Evolutionary conservation across 2,797 vertebrate genomes (phyloP).

Genomic region (Clarias laeviceps): DNA sequence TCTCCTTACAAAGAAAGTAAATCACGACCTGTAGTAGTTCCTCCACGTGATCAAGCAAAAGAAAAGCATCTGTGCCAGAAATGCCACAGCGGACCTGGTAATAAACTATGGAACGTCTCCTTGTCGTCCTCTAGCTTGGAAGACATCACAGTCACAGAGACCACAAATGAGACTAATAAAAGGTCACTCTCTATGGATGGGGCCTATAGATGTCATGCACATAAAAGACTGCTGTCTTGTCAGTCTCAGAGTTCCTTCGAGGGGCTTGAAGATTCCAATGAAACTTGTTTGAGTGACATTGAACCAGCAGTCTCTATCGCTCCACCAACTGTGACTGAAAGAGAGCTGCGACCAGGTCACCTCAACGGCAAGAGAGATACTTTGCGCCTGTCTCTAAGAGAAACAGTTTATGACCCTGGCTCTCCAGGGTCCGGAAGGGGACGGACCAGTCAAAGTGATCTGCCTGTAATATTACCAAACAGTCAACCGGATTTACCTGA

Average conservation of each 20-base stretch:
- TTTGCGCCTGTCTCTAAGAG: slow-evolving; percentile 87
- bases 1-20: slow-evolving; percentile 87
- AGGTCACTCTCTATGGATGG: slow-evolving; percentile 67
- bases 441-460: slow-evolving; percentile 77
- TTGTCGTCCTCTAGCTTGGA: slow-evolving; percentile 79
- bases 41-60: slow-evolving; percentile 59
- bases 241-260: slow-evolving; percentile 85
- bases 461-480: slow-evolving; percentile 89
- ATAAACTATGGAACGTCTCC: slow-evolving; percentile 71
- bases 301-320: slow-evolving; percentile 74
- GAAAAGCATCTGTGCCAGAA: slow-evolving; percentile 73
- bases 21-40: slow-evolving; percentile 54
- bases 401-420: slow-evolving; percentile 85
- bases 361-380: slow-evolving; percentile 91
- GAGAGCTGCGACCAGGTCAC: slow-evolving; percentile 80
- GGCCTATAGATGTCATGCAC: slow-evolving; percentile 51
- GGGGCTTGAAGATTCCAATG: slow-evolving; percentile 88
- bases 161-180: slow-evolving; percentile 67
- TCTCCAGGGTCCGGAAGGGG: slow-evolving; percentile 76
- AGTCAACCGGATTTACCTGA: slow-evolving; percentile 95
- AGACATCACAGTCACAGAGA: slow-evolving; percentile 74
- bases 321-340: slow-evolving; percentile 59
- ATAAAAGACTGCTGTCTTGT: slow-evolving; percentile 69
- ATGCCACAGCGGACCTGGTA: slow-evolving; percentile 61
- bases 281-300: slow-evolving; percentile 86